Base-by-base conservation (phyloP, 2,888 invertebrate genomes). In the Metopia argyrocephala region DNA sequence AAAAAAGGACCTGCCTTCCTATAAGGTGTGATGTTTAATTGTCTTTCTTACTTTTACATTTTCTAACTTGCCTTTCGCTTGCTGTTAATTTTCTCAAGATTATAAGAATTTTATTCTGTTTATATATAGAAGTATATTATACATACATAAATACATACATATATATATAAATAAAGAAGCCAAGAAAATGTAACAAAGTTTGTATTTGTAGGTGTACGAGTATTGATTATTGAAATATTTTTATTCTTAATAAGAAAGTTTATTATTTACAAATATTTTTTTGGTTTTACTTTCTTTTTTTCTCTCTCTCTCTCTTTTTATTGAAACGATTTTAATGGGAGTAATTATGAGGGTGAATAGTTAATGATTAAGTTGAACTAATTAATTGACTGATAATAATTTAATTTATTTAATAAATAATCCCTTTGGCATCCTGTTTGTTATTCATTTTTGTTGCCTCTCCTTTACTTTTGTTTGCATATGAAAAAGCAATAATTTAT, bases 301-400 rank as follows among this genome's bases (percentile, higher is more conserved):
- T 31, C 12, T 38, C 4, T 38, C 15, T 12, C 4, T 31, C 12
- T 12, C 0, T 31, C 12, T 31, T 31, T 9, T 31, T 38, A 38
- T 38, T 38, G 15, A 38, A 38, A 38, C 12, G 15, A 38, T 38
- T 38, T 15, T 15, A 38, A 38, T 38, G 38, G 9, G 38, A 12
- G 38, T 38, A 38, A 38, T 38, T 57, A 18, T 52, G 46, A 20
- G 18, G 6, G 38, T 27, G 28, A 27, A 54, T 57, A 59, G 45
- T 27, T 50, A 59, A 61, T 71, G 71, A 50, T 68, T 27, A 74
- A 73, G 69, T 70, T 59, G 38, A 71, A 21, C 54, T 71, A 62
- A 68, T 78, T 82, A 78, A 82, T 79, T 78, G 78, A 65, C 75
- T 66, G 57, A 59, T 74, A 68, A 73, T 76, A 52, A 76, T 78